Base-by-base conservation (phyloP, 2,797 vertebrate genomes). In the Tamandua tetradactyla region DNA sequence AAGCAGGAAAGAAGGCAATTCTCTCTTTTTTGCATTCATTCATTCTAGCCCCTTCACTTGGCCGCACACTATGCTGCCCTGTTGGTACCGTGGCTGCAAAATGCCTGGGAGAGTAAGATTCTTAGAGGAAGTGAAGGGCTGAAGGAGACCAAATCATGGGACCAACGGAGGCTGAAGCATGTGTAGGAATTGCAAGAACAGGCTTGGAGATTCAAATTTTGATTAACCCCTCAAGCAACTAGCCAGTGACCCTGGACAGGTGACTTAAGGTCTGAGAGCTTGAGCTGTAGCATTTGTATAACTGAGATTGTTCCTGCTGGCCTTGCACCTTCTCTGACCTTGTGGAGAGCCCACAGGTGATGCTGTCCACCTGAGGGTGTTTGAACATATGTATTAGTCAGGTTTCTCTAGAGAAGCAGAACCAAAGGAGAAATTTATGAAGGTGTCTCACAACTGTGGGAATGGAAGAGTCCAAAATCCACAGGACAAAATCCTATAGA, bases 21-120 rank as follows among this genome's bases (percentile, higher is more conserved):
- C 82, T 72, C 55, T 81, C 49, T 44, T 18, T 32, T 22, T 47
- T 80, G 30, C 64, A 47, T 82, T 72, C 22, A 27, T 44, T 20
- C 32, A 25, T 17, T 44, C 30, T 7, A 75, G 57, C 30, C 35
- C 27, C n/a, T 52, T 66, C 79, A 52, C 10, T 91, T 25, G 6
- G 2, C n/a, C 30, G 35, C 8, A 20, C 68, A 20, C 22, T 44
- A 3, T 9, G 42, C 35, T 74, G 44, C 20, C n/a, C 20, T 64
- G 8, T 52, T 4, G 18, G 27, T 42, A 37, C n/a, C 2, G 0
- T 4, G 30, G 22, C 32, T n/a, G 35, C 20, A 44, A 83, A 91
- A 42, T 0, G 1, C 27, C 22, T 4, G 0, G 13, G 42, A 52
- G 13, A 18, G 35, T 0, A 27, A 20, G 7, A 14, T n/a, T 20